Conservation (phyloP, 2,888 invertebrate species). For the Drosophila limbata region DNA sequence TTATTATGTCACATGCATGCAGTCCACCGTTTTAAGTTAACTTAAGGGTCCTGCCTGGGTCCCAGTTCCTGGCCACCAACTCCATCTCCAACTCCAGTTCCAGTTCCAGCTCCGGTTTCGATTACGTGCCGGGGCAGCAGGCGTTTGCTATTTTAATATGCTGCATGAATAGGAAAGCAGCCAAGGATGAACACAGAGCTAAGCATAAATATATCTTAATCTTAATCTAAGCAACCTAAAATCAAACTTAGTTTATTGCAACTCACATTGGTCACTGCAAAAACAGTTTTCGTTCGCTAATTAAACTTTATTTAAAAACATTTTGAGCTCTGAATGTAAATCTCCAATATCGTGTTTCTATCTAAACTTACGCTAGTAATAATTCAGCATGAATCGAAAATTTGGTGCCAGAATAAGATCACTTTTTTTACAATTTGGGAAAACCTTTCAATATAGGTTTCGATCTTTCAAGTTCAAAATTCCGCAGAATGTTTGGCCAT, state of each 20-base stretch:
- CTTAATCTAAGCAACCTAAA: slow-evolving; percentile 15
- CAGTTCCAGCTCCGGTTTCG: slow-evolving; percentile 22
- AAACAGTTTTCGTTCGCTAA: background rate
- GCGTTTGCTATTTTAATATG: slow-evolving; percentile 64
- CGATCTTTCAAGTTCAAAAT: too few relatives aligned
- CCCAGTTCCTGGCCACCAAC: background rate
- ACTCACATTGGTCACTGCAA: background rate
- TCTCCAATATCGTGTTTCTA: too few relatives aligned
- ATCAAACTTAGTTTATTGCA: slow-evolving; percentile 8
- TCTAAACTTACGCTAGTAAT: too few relatives aligned
- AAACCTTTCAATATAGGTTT: too few relatives aligned
- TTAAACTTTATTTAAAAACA: background rate
- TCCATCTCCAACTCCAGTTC: slow-evolving; percentile 6
- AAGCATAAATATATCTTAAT: slow-evolving; percentile 6
- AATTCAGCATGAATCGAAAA: too few relatives aligned
- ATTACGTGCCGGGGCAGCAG: slow-evolving; percentile 58
- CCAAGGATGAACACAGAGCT: slow-evolving; percentile 13
- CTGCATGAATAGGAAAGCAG: slow-evolving; percentile 58
- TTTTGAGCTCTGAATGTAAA: background rate
- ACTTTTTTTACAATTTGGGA: too few relatives aligned
- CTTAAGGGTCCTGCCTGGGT: slow-evolving; percentile 42
- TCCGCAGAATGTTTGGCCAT: too few relatives aligned
- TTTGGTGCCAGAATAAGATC: too few relatives aligned
- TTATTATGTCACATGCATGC: slow-evolving; percentile 81
- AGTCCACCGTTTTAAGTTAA: slow-evolving; percentile 37